Base-by-base conservation (phyloP, 2,113 vertebrate species). In the Gadus chalcogrammus region DNA sequence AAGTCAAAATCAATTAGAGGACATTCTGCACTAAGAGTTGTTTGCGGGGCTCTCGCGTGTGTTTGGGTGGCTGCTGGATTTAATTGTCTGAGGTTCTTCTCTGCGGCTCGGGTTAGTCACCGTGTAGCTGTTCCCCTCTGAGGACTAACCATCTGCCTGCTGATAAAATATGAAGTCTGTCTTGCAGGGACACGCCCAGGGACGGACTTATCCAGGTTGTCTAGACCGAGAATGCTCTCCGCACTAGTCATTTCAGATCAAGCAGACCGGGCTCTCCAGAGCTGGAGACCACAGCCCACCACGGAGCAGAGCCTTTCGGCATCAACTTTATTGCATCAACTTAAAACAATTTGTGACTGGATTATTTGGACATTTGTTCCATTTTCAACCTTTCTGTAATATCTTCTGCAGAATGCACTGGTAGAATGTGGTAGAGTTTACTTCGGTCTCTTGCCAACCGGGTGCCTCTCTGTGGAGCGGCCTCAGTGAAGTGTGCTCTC, bases 1-100 rank as follows among this genome's bases (percentile, higher is more conserved):
- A 48, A 65, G 80, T 71, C 76, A 83, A 71, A 85, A 84, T 87
- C 84, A 82, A 85, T 85, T 85, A 84, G 67, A 85, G 71, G 81
- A 69, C 68, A 79, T 67, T 83, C 67, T 68, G 79, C 64, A 31
- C 73, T 67, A 73, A 73, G 80, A 84, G 75, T 83, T 80, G 78
- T 75, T 87, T 76, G 77, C 61, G 27, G n/a, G 38, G 61, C 65
- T 84, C 85, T 84, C 81, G 8, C 8, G 78, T 81, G 80, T 76
- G 81, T 78, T 83, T 79, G 80, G 42, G 69, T 79, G 84, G 86
- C 82, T 83, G 86, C 62, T 84, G 82, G 65, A 72, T 70, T 56
- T 68, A 70, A 79, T 79, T 83, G 84, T 80, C 68, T 69, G 64
- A 9, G 1, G 73, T 68, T 81, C 75, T 73, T 72, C 63, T 71